phyloP scores from a whole-genome alignment of 2,797 vertebrate genomes.

The Pangasius sanitwongsei region DNA sequence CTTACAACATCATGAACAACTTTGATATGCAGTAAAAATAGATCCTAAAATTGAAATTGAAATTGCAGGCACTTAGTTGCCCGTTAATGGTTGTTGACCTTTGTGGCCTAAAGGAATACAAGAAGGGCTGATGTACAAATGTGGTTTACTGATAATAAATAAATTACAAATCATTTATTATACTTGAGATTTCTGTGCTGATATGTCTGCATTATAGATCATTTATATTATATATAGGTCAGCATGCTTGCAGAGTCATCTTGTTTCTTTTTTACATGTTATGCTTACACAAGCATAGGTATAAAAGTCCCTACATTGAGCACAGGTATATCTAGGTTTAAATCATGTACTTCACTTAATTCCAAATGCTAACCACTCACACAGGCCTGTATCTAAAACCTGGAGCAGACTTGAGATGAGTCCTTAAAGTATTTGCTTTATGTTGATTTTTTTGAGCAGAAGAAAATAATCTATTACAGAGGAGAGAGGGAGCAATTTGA shows the following conservation, averaged over 20 bases:
- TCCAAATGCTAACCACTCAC: too few relatives aligned
- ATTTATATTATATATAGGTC: too few relatives aligned
- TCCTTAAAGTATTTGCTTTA: background rate
- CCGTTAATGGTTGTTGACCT: background rate
- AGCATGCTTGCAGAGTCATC: background rate
- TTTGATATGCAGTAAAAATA: background rate
- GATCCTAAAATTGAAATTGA: background rate
- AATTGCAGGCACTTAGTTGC: background rate
- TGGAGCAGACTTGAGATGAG: background rate
- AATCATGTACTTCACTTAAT: background rate
- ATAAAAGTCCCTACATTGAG: background rate
- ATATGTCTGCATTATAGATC: background rate
- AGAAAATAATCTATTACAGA: slow-evolving; percentile 31
- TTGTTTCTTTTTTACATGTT: background rate
- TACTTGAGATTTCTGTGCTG: background rate
- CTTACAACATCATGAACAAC: background rate
- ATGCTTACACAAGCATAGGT: background rate
- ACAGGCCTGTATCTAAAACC: background rate
- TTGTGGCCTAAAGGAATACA: slow-evolving; percentile 5
- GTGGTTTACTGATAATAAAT: background rate
- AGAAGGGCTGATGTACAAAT: background rate
- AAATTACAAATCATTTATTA: background rate
- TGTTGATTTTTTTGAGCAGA: background rate
- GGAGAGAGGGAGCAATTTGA: background rate
- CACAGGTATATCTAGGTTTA: background rate